Evolutionary conservation across 2,888 invertebrate genomes (phyloP).

Genomic region (Eupithecia abbreviata): DNA sequence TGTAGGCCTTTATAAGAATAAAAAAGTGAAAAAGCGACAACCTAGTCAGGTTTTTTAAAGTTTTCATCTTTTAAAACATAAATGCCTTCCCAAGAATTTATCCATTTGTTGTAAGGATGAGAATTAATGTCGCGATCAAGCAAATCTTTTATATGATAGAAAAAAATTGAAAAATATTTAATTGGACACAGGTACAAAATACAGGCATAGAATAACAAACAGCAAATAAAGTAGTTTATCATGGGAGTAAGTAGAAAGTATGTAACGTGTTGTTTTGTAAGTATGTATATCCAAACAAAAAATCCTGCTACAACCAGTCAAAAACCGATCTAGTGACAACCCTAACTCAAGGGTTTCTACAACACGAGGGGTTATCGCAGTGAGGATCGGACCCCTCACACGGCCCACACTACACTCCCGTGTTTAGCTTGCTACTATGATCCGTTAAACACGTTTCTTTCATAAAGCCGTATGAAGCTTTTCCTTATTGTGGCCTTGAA

Average conservation of each 20-base stretch:
- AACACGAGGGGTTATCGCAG: constrained; percentile 65
- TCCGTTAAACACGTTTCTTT: constrained; percentile 43
- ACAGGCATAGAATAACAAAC: too few relatives aligned
- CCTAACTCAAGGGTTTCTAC: constrained; percentile 60
- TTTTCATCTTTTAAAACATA: not conserved
- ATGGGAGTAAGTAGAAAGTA: too few relatives aligned
- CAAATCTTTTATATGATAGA: too few relatives aligned
- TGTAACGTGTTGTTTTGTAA: too few relatives aligned
- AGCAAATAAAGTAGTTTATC: too few relatives aligned
- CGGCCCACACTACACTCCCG: constrained; percentile 43
- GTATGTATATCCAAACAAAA: not conserved
- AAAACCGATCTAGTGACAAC: constrained; percentile 36
- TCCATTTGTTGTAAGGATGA: not conserved
- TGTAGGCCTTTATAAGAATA: not conserved
- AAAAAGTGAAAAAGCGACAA: not conserved
- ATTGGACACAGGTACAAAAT: too few relatives aligned
- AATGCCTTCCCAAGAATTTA: not conserved
- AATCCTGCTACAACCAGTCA: not conserved
- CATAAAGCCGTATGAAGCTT: constrained; percentile 30
- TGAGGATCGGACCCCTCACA: constrained; percentile 57
- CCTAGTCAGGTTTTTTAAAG: too few relatives aligned
- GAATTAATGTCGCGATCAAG: not conserved
- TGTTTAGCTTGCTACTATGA: constrained; percentile 46
- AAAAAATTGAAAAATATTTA: too few relatives aligned
- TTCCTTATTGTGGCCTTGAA: constrained; percentile 34